Conservation (phyloP, 2,888 invertebrate genomes). For the Nephrotoma appendiculata region DNA sequence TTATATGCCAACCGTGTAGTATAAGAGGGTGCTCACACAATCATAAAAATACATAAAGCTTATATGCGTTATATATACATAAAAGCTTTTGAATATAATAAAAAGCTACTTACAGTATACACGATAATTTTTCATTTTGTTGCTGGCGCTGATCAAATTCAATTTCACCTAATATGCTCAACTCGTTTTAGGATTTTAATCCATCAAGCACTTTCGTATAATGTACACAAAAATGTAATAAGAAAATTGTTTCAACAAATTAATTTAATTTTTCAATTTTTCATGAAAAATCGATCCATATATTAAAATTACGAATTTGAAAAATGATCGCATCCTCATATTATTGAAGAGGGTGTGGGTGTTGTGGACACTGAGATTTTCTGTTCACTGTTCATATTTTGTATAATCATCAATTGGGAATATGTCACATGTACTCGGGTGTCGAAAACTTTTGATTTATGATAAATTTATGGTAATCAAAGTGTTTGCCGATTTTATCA, state of each 20-base stretch:
- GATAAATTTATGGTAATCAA: neutral
- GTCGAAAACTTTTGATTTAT: neutral
- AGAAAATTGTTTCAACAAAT: neutral
- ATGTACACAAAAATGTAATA: neutral
- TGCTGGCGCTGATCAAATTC: neutral
- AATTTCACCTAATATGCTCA: neutral
- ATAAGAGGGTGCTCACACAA: neutral
- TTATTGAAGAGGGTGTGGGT: neutral
- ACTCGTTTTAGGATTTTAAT: neutral
- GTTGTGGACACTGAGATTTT: neutral
- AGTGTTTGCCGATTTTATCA: neutral
- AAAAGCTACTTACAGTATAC: neutral
- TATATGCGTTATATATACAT: neutral
- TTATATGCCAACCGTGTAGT: neutral
- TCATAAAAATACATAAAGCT: neutral
- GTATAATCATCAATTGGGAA: conserved; percentile 1
- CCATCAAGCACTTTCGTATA: neutral
- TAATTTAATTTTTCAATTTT: neutral
- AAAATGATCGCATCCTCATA: neutral
- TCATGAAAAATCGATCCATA: neutral
- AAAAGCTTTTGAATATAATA: neutral
- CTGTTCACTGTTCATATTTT: neutral
- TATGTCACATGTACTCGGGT: neutral
- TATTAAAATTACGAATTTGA: neutral
- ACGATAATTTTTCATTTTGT: neutral